phyloP scores from a whole-genome alignment of 2,797 vertebrate species.

The Aythya fuligula region DNA sequence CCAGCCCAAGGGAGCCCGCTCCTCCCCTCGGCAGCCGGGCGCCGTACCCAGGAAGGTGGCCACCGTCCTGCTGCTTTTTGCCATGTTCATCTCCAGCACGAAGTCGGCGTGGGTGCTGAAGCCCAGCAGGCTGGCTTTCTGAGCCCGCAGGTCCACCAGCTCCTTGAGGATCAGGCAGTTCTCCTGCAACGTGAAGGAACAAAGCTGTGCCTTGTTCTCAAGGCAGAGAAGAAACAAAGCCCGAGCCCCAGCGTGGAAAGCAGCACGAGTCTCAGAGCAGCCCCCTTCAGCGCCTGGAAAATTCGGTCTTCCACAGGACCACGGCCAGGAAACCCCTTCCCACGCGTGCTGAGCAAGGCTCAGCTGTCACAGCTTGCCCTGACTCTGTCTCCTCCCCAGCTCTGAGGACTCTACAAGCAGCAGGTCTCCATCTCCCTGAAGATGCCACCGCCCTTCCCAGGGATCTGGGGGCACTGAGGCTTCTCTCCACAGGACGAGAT shows the following conservation, averaged over 20 bases:
- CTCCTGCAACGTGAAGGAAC: slow-evolving; percentile 78
- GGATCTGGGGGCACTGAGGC: neutral
- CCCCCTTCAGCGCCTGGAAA: fast-evolving
- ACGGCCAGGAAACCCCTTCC: neutral
- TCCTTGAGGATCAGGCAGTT: slow-evolving; percentile 92
- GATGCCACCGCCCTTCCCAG: neutral
- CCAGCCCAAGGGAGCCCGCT: fast-evolving
- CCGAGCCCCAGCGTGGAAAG: fast-evolving
- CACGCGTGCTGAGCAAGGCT: neutral
- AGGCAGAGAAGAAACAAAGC: neutral
- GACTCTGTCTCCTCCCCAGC: neutral
- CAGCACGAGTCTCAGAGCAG: fast-evolving
- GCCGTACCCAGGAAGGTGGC: slow-evolving; percentile 88
- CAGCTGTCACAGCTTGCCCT: too few species aligned
- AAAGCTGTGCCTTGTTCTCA: too few species aligned
- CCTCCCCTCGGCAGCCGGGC: fast-evolving
- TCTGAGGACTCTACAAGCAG: too few species aligned
- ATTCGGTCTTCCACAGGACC: neutral
- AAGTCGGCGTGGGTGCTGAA: slow-evolving; percentile 93
- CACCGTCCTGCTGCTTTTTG: slow-evolving; percentile 87
- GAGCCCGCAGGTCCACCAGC: slow-evolving; percentile 88
- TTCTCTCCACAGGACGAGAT: neutral
- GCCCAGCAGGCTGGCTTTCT: slow-evolving; percentile 88
- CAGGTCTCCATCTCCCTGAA: neutral
- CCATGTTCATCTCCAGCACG: slow-evolving; percentile 98